Conservation (phyloP, 2,797 vertebrate species). For the Manis pentadactyla region DNA sequence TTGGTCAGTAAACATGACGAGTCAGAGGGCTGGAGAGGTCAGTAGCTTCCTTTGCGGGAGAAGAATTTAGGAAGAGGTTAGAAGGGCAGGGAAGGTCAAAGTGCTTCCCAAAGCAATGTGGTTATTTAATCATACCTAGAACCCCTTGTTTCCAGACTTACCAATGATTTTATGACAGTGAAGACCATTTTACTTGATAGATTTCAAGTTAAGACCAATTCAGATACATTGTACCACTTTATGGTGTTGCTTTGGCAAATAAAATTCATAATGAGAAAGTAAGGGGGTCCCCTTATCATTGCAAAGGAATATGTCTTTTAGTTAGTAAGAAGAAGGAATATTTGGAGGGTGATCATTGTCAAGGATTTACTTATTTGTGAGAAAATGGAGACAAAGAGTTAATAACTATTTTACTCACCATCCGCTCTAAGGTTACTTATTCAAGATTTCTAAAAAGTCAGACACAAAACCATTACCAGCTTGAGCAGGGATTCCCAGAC, state of each 20-base stretch:
- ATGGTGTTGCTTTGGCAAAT: background rate
- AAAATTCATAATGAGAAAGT: background rate
- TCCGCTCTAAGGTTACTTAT: background rate
- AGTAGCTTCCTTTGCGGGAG: background rate
- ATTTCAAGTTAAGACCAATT: slow-evolving; percentile 1
- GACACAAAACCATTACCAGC: background rate
- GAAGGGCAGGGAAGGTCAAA: background rate
- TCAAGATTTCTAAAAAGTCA: slow-evolving; percentile 2
- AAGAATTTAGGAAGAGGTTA: background rate
- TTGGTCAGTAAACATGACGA: background rate
- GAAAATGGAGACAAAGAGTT: background rate
- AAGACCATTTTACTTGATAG: background rate
- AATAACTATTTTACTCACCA: background rate
- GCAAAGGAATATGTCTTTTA: background rate
- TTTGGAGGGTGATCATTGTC: background rate
- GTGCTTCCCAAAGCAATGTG: background rate
- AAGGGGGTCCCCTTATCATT: background rate
- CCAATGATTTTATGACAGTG: background rate
- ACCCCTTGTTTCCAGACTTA: background rate
- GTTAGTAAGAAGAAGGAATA: background rate
- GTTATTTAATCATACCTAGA: background rate
- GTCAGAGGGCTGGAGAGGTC: background rate
- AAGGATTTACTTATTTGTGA: background rate
- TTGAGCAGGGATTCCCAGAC: background rate
- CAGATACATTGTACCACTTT: background rate